Conservation (phyloP, 1,140 invertebrate species). For the Calosoma granatense region DNA sequence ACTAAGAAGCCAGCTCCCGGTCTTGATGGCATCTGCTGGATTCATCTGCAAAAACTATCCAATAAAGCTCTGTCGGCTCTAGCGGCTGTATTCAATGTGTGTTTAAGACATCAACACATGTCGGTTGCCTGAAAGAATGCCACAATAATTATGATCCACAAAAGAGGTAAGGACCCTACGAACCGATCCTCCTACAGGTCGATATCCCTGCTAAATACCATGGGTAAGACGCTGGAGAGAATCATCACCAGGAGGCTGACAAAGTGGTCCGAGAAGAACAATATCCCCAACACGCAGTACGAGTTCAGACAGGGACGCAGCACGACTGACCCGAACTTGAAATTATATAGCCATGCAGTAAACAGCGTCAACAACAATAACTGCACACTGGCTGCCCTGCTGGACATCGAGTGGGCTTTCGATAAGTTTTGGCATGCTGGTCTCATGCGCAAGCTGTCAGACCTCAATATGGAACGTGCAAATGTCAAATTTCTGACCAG, state of each 20-base stretch:
- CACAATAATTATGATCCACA: not conserved
- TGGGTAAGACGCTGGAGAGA: constrained; percentile 27
- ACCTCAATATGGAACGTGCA: constrained; percentile 11
- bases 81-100: too few species aligned
- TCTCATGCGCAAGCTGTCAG: constrained; percentile 24
- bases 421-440: constrained; percentile 28
- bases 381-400: constrained; percentile 20
- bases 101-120: not conserved
- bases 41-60: too few species aligned
- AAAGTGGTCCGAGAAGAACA: constrained; percentile 14
- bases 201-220: constrained; percentile 24
- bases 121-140: not conserved
- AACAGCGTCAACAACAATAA: constrained; percentile 20
- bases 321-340: constrained; percentile 16
- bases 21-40: not conserved
- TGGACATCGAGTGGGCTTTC: constrained; percentile 31
- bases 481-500: not conserved
- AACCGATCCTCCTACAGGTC: constrained; percentile 21
- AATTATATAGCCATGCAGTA: constrained; percentile 21
- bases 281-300: constrained; percentile 21
- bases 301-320: constrained; percentile 19
- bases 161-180: constrained; percentile 21
- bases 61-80: too few species aligned
- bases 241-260: constrained; percentile 19
- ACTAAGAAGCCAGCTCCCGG: not conserved